Evolutionary conservation across 2,888 invertebrate species (phyloP).

Genomic region (Teleogryllus oceanicus): DNA sequence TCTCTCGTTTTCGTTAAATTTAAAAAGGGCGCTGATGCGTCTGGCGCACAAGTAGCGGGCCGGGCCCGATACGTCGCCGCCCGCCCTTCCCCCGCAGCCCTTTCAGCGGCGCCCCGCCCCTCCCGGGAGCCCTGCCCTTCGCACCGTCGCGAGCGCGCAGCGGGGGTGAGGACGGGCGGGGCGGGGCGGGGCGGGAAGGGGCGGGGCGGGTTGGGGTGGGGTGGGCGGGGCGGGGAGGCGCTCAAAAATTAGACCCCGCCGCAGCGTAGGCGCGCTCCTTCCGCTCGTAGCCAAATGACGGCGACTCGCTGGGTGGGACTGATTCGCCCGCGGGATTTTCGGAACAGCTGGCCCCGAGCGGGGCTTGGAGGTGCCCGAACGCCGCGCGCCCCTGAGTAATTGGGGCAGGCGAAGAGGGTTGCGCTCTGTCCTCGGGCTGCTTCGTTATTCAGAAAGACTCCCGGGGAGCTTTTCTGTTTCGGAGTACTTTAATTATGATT

Average conservation of each 20-base stretch:
- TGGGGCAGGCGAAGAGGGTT: background rate
- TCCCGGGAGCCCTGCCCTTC: too few relatives aligned
- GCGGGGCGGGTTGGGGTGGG: background rate
- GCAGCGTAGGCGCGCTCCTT: background rate
- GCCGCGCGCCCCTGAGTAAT: background rate
- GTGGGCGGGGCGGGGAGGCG: background rate
- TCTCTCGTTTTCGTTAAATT: constrained; percentile 2
- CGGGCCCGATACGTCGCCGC: background rate
- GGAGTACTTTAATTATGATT: too few relatives aligned
- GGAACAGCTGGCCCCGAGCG: background rate
- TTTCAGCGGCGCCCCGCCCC: too few relatives aligned
- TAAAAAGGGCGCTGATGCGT: background rate
- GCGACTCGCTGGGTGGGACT: background rate
- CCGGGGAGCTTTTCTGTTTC: too few relatives aligned
- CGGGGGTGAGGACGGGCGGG: background rate
- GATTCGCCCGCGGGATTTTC: background rate
- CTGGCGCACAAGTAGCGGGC: background rate
- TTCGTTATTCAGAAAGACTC: too few relatives aligned
- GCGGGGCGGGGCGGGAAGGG: background rate
- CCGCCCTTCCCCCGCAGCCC: background rate
- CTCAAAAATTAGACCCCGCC: background rate
- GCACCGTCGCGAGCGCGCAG: too few relatives aligned
- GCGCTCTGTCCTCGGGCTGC: too few relatives aligned
- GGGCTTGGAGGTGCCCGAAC: background rate
- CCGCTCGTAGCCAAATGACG: background rate